Evolutionary conservation across 2,888 invertebrate species (phyloP).

Genomic region (Pollenia angustigena): DNA sequence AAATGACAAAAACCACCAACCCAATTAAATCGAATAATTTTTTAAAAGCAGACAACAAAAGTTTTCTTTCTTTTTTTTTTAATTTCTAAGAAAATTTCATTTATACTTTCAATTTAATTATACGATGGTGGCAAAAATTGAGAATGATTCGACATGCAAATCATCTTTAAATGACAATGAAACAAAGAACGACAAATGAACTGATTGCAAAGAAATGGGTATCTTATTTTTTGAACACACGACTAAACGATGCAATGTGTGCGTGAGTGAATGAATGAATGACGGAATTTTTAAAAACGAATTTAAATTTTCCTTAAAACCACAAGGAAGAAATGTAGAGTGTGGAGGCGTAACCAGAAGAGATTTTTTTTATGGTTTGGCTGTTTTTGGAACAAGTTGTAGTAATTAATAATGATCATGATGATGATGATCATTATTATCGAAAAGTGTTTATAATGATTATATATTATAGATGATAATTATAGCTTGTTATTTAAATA

Average conservation of each 20-base stretch:
- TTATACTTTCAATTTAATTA: conserved; percentile 57
- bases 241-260: conserved; percentile 1
- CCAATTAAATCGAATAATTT: neutral
- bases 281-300: conserved; percentile 15
- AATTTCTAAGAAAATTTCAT: conserved; percentile 59
- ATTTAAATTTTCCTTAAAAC: conserved; percentile 11
- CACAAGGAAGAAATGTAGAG: conserved; percentile 5
- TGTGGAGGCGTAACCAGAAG: conserved; percentile 65
- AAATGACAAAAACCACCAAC: neutral
- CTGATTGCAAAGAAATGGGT: conserved; percentile 30
- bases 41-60: neutral
- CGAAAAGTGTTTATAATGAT: conserved; percentile 10
- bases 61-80: neutral
- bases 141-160: conserved; percentile 36
- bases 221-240: neutral
- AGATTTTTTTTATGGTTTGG: conserved; percentile 17
- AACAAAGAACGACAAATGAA: conserved; percentile 50
- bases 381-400: too few relatives aligned
- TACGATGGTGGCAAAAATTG: neutral
- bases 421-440: conserved; percentile 10
- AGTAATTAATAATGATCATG: neutral
- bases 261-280: conserved; percentile 39
- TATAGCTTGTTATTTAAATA: conserved; percentile 17
- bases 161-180: conserved; percentile 25
- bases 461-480: conserved; percentile 18